phyloP scores from a whole-genome alignment of 37 sponge, comb jelly and placozoan genomes.

The Bolinopsis microptera region DNA sequence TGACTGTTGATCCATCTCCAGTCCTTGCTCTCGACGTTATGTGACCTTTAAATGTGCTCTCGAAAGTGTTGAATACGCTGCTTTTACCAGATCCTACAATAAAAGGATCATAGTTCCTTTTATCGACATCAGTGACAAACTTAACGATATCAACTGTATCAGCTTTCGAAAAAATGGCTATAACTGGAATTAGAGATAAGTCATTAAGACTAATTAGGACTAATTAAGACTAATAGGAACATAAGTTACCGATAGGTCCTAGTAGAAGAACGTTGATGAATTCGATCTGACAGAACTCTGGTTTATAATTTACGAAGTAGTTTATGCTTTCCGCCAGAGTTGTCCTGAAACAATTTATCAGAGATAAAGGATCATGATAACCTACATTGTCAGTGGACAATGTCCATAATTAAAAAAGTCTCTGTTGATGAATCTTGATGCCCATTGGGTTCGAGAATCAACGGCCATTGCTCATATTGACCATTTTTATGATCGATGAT shows the following conservation, averaged over 20 bases:
- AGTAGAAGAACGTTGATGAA: slow-evolving; percentile 15
- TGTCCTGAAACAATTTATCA: background rate
- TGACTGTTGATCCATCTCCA: background rate
- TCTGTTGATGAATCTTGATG: no score
- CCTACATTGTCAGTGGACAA: no score
- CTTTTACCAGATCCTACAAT: slow-evolving; percentile 62
- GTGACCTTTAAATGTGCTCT: slow-evolving; percentile 63
- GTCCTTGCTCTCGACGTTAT: slow-evolving; percentile 13
- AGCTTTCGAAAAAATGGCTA: background rate
- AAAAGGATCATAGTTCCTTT: background rate
- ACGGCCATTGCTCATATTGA: no score
- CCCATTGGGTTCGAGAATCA: no score
- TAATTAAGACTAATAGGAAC: no score
- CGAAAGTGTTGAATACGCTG: slow-evolving; percentile 62
- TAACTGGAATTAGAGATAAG: no score
- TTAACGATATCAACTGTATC: background rate
- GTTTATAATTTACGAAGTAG: slow-evolving; percentile 7
- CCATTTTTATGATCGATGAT: no score
- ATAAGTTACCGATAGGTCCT: slow-evolving; percentile 27
- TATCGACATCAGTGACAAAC: no score
- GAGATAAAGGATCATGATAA: no score
- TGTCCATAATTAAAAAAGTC: no score
- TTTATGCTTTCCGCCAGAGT: slow-evolving; percentile 1
- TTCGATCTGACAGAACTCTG: slow-evolving; percentile 32
- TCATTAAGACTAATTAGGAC: no score